A percentile compares a stretch with the other conserved stretches of the same genome.
phyloP scores from a whole-genome alignment of 2,888 invertebrate genomes.

The Antheraea yamamai region DNA sequence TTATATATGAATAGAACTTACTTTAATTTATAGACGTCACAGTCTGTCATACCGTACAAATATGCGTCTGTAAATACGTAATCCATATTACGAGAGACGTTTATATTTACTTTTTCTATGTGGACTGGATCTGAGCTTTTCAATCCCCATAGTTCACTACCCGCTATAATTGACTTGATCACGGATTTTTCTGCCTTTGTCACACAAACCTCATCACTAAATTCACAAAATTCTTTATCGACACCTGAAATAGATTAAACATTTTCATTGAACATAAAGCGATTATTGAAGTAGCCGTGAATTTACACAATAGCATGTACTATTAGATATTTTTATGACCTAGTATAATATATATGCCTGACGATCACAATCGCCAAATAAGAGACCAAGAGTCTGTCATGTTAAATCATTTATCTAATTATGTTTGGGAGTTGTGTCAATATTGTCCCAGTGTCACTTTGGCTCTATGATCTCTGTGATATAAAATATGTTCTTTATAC shows the following conservation, averaged over 20 bases:
- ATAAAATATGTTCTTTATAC: no score
- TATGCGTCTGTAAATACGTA: constrained; percentile 18
- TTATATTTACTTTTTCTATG: constrained; percentile 16
- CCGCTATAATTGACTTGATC: constrained; percentile 23
- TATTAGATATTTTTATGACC: neutral
- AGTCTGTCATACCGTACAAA: constrained; percentile 25
- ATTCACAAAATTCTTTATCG: constrained; percentile 20
- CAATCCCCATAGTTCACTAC: constrained; percentile 22
- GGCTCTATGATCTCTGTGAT: no score
- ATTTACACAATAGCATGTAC: neutral
- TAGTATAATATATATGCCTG: neutral
- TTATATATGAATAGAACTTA: constrained; percentile 13
- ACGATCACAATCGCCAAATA: no score
- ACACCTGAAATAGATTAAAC: constrained; percentile 20
- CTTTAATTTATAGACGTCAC: constrained; percentile 24
- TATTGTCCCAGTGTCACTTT: no score
- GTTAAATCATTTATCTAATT: no score
- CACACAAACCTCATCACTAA: constrained; percentile 23
- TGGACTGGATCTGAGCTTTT: constrained; percentile 28
- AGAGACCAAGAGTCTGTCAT: no score
- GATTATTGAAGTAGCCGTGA: no score
- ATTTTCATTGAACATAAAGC: neutral
- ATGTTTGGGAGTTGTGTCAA: no score
- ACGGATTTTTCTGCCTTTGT: constrained; percentile 21
- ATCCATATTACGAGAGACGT: constrained; percentile 16